These are phyloP conservation scores for Shinisaurus crocodilurus DNA, from an alignment of 2,113 vertebrate species.

Conservation along the genomic window DNA sequence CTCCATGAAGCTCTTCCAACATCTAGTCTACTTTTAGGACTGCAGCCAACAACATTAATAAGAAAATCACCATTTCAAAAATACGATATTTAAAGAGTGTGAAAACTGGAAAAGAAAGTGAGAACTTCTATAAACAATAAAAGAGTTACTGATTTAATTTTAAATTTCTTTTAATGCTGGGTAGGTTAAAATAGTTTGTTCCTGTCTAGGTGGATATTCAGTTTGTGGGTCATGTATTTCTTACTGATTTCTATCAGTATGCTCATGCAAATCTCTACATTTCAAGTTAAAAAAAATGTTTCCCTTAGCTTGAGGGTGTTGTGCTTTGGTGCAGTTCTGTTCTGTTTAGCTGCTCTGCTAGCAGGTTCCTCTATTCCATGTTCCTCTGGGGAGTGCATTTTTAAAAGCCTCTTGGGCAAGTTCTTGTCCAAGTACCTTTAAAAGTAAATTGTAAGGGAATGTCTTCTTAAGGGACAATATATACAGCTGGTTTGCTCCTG, in stretches of 20 bases:
- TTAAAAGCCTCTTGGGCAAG: background rate
- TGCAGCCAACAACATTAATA: slow-evolving; percentile 56
- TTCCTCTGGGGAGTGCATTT: background rate
- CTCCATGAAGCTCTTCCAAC: background rate
- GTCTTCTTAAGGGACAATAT: background rate
- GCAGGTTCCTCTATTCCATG: background rate
- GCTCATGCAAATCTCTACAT: too few relatives aligned
- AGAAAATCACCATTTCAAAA: slow-evolving; percentile 67
- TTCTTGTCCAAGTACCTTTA: background rate
- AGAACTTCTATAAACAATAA: slow-evolving; percentile 14
- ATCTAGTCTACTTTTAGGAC: background rate
- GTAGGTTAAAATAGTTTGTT: slow-evolving; percentile 40
- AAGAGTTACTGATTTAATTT: slow-evolving; percentile 29
- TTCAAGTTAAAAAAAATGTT: background rate
- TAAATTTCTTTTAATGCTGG: slow-evolving; percentile 45
- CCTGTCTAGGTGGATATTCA: background rate
- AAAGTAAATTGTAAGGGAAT: background rate
- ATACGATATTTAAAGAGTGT: slow-evolving; percentile 51
- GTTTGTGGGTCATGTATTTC: background rate
- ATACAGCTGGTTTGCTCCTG: background rate
- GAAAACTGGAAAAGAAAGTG: slow-evolving; percentile 14
- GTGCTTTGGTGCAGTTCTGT: background rate
- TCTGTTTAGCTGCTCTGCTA: background rate
- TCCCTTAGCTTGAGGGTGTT: background rate
- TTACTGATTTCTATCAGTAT: background rate